phyloP scores from a whole-genome alignment of 2,113 vertebrate species.

The Dascyllus trimaculatus region DNA sequence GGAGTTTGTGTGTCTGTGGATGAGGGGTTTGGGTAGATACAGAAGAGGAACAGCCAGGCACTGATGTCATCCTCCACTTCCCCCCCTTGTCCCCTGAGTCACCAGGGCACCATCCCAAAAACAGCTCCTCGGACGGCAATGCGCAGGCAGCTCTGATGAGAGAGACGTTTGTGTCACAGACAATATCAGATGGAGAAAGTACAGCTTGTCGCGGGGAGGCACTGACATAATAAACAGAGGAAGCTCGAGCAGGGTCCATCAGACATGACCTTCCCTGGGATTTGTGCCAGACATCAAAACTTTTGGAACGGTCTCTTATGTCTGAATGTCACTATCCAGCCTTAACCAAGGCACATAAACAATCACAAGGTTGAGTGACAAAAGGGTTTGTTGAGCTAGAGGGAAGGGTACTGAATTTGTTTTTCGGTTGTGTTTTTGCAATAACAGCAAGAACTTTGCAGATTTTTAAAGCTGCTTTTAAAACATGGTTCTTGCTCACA shows the following conservation, averaged over 20 bases:
- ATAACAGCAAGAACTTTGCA: background rate
- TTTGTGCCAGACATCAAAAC: background rate
- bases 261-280: constrained; percentile 16
- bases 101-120: constrained; percentile 48
- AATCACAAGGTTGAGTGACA: constrained; percentile 2
- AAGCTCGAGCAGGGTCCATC: constrained; percentile 4
- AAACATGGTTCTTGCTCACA: too few relatives aligned
- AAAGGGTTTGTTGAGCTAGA: background rate
- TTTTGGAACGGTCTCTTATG: constrained; percentile 9
- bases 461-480: background rate
- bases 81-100: constrained; percentile 47
- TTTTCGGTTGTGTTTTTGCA: too few relatives aligned
- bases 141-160: constrained; percentile 1
- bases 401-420: too few relatives aligned
- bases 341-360: background rate
- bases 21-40: constrained; percentile 2
- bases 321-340: constrained; percentile 9
- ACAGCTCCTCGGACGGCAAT: background rate
- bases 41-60: constrained; percentile 33
- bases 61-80: constrained; percentile 58
- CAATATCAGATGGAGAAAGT: constrained; percentile 47
- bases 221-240: constrained; percentile 37
- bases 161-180: constrained; percentile 34
- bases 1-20: constrained; percentile 16
- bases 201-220: constrained; percentile 34